Evolutionary conservation across 1,140 invertebrate species (phyloP).

Genomic region (Nebria ingens): DNA sequence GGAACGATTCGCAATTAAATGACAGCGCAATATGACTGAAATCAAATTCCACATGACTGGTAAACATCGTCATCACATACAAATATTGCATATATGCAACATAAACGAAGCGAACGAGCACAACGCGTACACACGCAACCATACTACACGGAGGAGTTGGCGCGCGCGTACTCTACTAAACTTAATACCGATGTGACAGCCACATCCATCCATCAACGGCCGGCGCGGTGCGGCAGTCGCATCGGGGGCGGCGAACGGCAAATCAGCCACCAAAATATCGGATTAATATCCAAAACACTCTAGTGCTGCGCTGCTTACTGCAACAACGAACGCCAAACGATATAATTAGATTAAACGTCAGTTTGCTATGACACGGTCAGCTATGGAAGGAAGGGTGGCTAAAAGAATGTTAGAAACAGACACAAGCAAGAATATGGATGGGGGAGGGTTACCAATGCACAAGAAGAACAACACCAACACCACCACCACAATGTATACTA

Average conservation of each 20-base stretch:
- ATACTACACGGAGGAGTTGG: too few relatives aligned
- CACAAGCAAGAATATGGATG: neutral
- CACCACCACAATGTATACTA: too few relatives aligned
- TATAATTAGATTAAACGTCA: conserved; percentile 8
- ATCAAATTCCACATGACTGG: neutral
- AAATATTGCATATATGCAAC: too few relatives aligned
- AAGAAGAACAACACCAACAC: neutral
- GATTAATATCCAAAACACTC: conserved; percentile 5
- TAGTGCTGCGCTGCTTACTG: too few relatives aligned
- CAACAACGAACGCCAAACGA: neutral
- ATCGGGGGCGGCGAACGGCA: neutral
- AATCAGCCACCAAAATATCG: conserved; percentile 1
- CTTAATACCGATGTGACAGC: conserved; percentile 1
- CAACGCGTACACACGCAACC: too few relatives aligned
- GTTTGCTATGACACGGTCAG: neutral
- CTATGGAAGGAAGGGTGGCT: neutral
- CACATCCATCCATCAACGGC: conserved; percentile 5
- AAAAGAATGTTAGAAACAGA: neutral
- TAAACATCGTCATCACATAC: too few relatives aligned
- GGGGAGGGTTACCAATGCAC: neutral
- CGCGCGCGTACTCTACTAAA: too few relatives aligned
- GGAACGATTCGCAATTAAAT: neutral
- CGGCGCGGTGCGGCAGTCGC: too few relatives aligned
- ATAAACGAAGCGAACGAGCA: too few relatives aligned
- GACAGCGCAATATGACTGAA: neutral